Evolutionary conservation across 2,888 invertebrate species (phyloP), one percentile per base, ranked within the genome.

Genomic region (Chelonus formosanus): DNA sequence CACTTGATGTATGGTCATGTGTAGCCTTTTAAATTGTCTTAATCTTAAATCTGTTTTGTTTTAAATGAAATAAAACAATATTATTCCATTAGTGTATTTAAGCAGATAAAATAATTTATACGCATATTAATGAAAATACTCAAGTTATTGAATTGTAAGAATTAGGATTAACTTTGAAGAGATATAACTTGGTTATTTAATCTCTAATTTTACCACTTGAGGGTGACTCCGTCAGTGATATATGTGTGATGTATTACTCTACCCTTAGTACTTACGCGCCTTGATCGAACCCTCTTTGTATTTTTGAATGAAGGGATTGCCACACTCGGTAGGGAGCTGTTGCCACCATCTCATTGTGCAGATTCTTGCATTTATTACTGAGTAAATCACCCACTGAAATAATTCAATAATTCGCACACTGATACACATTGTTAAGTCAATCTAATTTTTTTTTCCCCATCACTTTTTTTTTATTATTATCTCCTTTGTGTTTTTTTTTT

Each of bases 181-280:
- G 55, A 53, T 79, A 20, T 20, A 20, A 20, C 20, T 20, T 77
- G 81, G 81, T 82, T 81, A 82, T 82, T 83, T 83, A 82, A 83
- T 83, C 81, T 81, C 74, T 81, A 82, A 82, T 82, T 82, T 82
- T 65, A 72, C 70, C 75, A 78, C 78, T 80, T 76, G 75, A 80
- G 79, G 80, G 73, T 72, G 73, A 69, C 72, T 71, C 54, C 73
- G 78, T 79, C 76, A 78, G 68, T 74, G 80, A 80, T 78, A 77
- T 69, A 67, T 72, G 69, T 73, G 20, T 44, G 20, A 48, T 20
- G 31, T 10, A 48, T 31, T 48, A 48, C 5, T 20, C 10, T 5
- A n/a, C 44, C n/a, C 10, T 31, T 48, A 48, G 6, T 10, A 20
- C 48, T 6, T 5, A 10, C 31, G 10, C 48, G 20, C 48, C 48